A percentile compares a stretch with the other conserved stretches of the same genome.
phyloP scores from a whole-genome alignment of 2,797 vertebrate species.

The Myiotriccus ornatus region DNA sequence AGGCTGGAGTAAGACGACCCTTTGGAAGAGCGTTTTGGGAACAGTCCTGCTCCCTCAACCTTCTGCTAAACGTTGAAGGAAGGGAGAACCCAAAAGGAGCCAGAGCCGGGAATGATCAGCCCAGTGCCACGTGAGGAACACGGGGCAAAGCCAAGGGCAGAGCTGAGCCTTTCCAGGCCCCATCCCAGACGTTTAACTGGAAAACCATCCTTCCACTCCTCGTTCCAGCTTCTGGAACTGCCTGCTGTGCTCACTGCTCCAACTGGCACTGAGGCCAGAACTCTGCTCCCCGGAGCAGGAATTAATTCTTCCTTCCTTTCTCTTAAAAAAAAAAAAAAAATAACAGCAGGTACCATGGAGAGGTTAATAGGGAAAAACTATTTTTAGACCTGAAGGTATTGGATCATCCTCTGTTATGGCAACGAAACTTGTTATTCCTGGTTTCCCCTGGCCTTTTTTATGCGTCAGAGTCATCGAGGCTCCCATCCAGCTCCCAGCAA shows the following conservation, averaged over 20 bases:
- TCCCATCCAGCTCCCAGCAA: conserved; percentile 7
- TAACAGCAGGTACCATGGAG: background rate
- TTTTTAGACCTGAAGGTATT: background rate
- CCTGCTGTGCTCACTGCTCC: background rate
- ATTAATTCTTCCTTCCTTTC: background rate
- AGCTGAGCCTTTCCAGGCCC: background rate
- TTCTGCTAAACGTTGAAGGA: background rate
- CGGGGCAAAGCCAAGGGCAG: background rate
- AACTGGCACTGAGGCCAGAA: background rate
- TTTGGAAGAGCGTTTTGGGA: background rate
- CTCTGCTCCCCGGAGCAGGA: background rate
- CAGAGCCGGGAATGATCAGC: background rate
- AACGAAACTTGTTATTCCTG: background rate
- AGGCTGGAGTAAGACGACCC: background rate
- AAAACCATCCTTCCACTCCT: background rate
- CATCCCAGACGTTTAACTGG: background rate
- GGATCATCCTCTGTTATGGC: conserved; percentile 29
- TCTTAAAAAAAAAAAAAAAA: background rate
- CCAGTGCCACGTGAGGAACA: background rate
- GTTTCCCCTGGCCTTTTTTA: background rate
- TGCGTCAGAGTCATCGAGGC: background rate
- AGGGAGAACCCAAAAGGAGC: background rate
- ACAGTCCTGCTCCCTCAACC: background rate
- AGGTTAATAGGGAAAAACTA: conserved; percentile 1
- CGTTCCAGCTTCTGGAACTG: background rate